A percentile compares a stretch with the other conserved stretches of the same genome.
Conservation (phyloP, 2,113 vertebrate species). For the Ageneiosus marmoratus region DNA sequence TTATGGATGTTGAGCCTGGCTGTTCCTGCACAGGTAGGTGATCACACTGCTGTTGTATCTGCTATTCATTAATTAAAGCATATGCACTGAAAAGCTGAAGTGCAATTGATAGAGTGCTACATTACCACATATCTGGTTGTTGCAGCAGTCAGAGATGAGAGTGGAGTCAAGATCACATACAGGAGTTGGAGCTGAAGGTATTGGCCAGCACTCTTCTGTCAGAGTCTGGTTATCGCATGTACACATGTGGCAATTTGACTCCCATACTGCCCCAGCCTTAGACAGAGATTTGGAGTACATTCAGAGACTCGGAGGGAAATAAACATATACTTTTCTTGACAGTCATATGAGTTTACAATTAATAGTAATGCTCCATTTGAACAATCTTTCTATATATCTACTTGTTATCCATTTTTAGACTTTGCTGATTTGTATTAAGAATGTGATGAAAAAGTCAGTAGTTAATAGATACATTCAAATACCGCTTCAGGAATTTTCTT, state of each 20-base stretch:
- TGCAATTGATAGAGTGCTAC: not conserved
- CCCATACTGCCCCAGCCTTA: conserved; percentile 69
- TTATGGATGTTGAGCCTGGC: not conserved
- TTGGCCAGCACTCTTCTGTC: conserved; percentile 58
- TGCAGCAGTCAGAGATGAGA: conserved; percentile 59
- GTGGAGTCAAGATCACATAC: conserved; percentile 40
- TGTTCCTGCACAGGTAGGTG: not conserved
- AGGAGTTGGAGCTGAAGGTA: not conserved
- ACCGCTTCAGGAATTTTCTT: not conserved
- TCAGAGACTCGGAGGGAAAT: not conserved
- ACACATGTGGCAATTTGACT: conserved; percentile 65
- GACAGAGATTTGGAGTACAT: conserved; percentile 1
- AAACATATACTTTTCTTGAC: not conserved
- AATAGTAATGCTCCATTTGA: not conserved
- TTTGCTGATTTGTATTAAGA: not conserved
- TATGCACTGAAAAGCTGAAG: not conserved
- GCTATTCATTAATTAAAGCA: not conserved
- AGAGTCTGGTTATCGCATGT: conserved; percentile 63
- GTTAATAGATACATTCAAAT: not conserved
- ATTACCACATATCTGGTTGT: conserved; percentile 61
- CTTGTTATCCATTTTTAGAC: not conserved
- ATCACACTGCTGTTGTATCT: too few relatives aligned
- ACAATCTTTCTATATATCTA: not conserved
- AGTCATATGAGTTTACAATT: not conserved
- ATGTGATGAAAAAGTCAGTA: not conserved